Percentiles rank a stretch among this genome's conserved stretches.
Evolutionary conservation across 2,888 invertebrate genomes (phyloP).

Genomic region (Norana najaformis): DNA sequence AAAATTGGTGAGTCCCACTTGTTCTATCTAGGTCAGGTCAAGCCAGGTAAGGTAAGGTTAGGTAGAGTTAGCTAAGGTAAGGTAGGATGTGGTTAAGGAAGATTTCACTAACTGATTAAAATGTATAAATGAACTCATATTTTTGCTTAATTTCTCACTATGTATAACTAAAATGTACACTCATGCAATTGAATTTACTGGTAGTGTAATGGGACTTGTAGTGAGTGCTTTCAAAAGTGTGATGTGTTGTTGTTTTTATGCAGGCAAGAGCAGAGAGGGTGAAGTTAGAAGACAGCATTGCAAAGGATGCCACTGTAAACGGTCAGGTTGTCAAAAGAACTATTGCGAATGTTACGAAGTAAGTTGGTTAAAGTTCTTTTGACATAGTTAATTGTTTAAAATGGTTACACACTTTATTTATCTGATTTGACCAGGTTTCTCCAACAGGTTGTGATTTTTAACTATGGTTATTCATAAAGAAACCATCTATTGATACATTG

Average conservation of each 20-base stretch:
- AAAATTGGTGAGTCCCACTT: constrained; percentile 79
- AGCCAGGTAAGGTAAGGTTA: no score
- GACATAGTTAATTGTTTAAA: background rate
- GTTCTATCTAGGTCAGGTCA: background rate
- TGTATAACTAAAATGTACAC: background rate
- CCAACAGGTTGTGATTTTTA: no score
- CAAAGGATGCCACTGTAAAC: constrained; percentile 97
- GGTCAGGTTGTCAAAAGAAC: constrained; percentile 96
- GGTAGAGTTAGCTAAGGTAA: background rate
- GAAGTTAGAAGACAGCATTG: constrained; percentile 70
- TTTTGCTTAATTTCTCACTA: no score
- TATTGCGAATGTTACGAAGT: constrained; percentile 99
- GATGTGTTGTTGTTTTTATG: background rate
- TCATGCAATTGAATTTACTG: background rate
- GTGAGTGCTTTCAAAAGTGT: background rate
- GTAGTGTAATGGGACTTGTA: background rate
- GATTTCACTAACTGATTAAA: background rate
- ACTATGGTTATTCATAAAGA: no score
- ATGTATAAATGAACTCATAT: background rate
- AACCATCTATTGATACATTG: no score
- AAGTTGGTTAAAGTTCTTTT: constrained; percentile 42
- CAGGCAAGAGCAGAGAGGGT: constrained; percentile 30
- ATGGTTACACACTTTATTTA: background rate
- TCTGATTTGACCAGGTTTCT: no score
- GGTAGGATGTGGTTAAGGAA: background rate